Conservation (phyloP, 1,140 invertebrate genomes). For the Neotoxoptera formosana region DNA sequence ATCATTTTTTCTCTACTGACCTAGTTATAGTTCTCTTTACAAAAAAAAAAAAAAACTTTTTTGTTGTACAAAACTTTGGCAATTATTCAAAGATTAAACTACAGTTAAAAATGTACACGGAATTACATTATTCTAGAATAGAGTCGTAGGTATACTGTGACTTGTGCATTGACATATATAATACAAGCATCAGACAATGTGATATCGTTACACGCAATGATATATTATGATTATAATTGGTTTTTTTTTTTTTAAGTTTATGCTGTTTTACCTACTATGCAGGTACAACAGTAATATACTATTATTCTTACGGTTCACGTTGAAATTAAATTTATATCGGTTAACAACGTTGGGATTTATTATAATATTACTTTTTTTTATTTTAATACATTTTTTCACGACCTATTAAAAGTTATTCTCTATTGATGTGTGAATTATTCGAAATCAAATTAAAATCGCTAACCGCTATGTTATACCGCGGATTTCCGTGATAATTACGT, state of each 20-base stretch:
- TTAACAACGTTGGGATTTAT: not conserved
- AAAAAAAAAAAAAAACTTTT: slow-evolving; percentile 1
- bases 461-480: too few relatives aligned
- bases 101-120: not conserved
- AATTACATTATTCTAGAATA: not conserved
- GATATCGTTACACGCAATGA: not conserved
- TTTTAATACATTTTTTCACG: too few relatives aligned
- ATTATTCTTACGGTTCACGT: not conserved
- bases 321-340: not conserved
- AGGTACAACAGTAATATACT: not conserved
- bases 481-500: too few relatives aligned
- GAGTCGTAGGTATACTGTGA: not conserved
- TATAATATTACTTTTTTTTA: too few relatives aligned
- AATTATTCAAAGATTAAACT: not conserved
- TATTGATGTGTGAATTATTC: too few relatives aligned
- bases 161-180: not conserved
- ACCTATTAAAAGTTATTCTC: too few relatives aligned
- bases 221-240: not conserved
- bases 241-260: not conserved
- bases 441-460: too few relatives aligned
- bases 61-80: not conserved
- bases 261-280: not conserved
- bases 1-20: not conserved
- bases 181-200: not conserved
- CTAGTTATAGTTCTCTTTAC: not conserved